Evolutionary conservation across 2,888 invertebrate species (phyloP), one percentile per base, ranked within the genome.

Genomic region (Pediacus dermestoides): DNA sequence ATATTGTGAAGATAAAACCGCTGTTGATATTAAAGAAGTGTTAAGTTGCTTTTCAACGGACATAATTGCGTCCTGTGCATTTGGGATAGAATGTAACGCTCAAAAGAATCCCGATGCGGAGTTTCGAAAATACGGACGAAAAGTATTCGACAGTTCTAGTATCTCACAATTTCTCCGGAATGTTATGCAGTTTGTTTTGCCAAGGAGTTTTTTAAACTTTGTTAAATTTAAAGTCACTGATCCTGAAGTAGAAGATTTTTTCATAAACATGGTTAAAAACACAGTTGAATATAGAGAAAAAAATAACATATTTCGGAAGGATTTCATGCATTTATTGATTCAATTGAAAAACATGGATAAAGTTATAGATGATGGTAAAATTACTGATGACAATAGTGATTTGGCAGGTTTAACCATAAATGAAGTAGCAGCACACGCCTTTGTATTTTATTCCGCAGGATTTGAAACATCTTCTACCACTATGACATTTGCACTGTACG

Each of bases 61-160:
- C 50, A 72, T 77, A 3, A 75, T 77, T 12, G 75, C 74, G 1
- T 73, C 71, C 30, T 71, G 74, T 34, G 77, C 75, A 7, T 79
- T 78, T 55, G 78, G 77, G 14, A 67, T 78, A 3, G 73, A 77
- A 41, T 73, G 74, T 44, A 73, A 77, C 50, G 72, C 74, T 16
- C 70, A 77, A 33, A 67, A 69, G 32, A 68, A 74, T 57, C 65
- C 71, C 0, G 63, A 74, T 42, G 71, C 74, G 0, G 71, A 74
- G 39, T 77, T 78, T 55, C 37, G 52, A 27, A 31, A 46, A 23
- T 52, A 50, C 23, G 58, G 57, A 0, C 39, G 54, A 51, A 37
- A 33, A 55, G n/a, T 46, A 25, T 44, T 42, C 23, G 26, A 16
- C 3, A n/a, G 3, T 6, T 3, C 9, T 4, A 3, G 4, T 9